phyloP scores from a whole-genome alignment of 1,140 invertebrate genomes.

The Drosophila carrolli region DNA sequence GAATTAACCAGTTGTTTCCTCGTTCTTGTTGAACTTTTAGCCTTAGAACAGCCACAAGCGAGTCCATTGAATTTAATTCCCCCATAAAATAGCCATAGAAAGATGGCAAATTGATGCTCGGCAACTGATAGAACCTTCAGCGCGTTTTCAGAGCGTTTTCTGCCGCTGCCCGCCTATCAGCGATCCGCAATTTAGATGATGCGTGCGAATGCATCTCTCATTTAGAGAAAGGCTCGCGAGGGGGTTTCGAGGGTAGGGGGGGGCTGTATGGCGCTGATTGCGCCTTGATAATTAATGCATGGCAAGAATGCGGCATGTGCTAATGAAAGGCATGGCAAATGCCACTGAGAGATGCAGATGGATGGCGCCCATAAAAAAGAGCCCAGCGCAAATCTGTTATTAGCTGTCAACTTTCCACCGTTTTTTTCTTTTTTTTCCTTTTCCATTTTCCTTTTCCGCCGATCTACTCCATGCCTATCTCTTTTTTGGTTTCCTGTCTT shows the following conservation, averaged over 20 bases:
- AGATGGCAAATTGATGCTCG: slow-evolving; percentile 4
- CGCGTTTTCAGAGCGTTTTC: slow-evolving; percentile 4
- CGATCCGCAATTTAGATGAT: slow-evolving; percentile 66
- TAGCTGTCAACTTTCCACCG: slow-evolving; percentile 21
- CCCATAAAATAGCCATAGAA: slow-evolving; percentile 1
- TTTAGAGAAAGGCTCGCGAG: background rate
- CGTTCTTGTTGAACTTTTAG: background rate
- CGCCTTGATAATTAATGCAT: slow-evolving; percentile 75
- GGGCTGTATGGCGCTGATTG: slow-evolving; percentile 45
- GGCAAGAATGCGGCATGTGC: slow-evolving; percentile 63
- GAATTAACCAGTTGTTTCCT: background rate
- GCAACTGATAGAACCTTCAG: background rate
- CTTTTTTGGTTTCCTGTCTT: background rate
- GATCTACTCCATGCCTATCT: background rate
- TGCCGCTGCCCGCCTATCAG: slow-evolving; percentile 24
- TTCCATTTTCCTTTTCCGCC: background rate
- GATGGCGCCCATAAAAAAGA: slow-evolving; percentile 40
- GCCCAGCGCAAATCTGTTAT: slow-evolving; percentile 32
- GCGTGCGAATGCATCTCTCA: slow-evolving; percentile 35
- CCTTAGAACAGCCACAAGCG: slow-evolving; percentile 3
- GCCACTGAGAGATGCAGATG: slow-evolving; percentile 16
- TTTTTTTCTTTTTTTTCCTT: background rate
- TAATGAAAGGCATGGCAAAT: slow-evolving; percentile 57
- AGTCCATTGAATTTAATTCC: slow-evolving; percentile 3
- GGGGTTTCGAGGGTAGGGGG: background rate